A percentile compares a stretch with the other conserved stretches of the same genome.
phyloP scores from a whole-genome alignment of 2,888 invertebrate genomes.

The Synergus japonicus region DNA sequence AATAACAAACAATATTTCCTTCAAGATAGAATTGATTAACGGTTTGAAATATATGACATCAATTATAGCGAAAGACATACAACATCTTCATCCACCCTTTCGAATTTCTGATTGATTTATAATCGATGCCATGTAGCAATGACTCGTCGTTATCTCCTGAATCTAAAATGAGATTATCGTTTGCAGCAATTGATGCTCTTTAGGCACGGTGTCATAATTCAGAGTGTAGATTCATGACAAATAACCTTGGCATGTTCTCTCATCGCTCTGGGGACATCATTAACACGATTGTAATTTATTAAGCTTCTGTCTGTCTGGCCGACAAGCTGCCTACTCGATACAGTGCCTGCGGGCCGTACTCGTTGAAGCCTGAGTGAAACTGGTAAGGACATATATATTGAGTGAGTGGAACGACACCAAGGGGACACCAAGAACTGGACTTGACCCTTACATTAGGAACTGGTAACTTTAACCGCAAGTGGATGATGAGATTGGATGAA shows the following conservation, averaged over 20 bases:
- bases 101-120: conserved; percentile 45
- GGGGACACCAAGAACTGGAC: conserved; percentile 46
- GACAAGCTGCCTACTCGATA: conserved; percentile 60
- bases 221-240: conserved; percentile 57
- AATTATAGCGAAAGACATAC: background rate
- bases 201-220: conserved; percentile 52
- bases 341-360: conserved; percentile 63
- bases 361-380: conserved; percentile 54
- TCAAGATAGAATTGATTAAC: background rate
- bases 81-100: conserved; percentile 6
- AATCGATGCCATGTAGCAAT: conserved; percentile 44
- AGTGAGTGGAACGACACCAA: conserved; percentile 51
- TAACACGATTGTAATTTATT: conserved; percentile 75
- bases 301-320: conserved; percentile 68
- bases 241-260: conserved; percentile 60
- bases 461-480: conserved; percentile 46
- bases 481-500: conserved; percentile 60
- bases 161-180: conserved; percentile 32
- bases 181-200: conserved; percentile 40
- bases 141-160: conserved; percentile 42
- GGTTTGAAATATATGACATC: background rate
- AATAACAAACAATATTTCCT: background rate
- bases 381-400: conserved; percentile 47
- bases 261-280: conserved; percentile 55
- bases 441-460: conserved; percentile 50